Percentiles rank a stretch among this genome's conserved stretches.
Conservation (phyloP, 30 jellyfish, hydroid and myxozoan genomes). For the Aurelia coerulea region DNA sequence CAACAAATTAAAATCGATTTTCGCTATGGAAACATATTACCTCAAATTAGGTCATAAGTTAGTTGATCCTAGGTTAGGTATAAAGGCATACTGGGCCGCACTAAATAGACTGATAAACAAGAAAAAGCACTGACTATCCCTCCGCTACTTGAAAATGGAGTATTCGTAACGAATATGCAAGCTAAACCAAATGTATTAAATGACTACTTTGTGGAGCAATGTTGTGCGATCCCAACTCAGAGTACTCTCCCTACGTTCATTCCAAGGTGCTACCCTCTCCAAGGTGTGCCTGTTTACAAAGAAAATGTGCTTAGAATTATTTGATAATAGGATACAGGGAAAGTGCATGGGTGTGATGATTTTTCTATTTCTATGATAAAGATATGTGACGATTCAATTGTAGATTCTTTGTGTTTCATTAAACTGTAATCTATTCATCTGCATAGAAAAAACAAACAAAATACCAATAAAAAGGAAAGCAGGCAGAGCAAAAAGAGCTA, state of each 20-base stretch:
- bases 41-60: neutral
- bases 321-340: neutral
- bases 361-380: neutral
- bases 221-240: neutral
- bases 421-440: too few species aligned
- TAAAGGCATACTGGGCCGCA: neutral
- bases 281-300: neutral
- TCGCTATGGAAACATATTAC: neutral
- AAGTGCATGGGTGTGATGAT: neutral
- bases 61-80: constrained; percentile 12
- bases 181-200: constrained; percentile 7
- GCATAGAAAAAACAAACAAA: neutral
- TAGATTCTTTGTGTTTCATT: neutral
- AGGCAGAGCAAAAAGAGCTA: too few species aligned
- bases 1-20: neutral
- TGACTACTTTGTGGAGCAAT: constrained; percentile 7
- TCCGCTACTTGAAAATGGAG: neutral
- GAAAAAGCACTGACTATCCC: neutral
- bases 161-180: neutral
- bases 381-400: neutral
- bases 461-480: too few species aligned
- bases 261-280: neutral
- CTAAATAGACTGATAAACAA: constrained; percentile 1
- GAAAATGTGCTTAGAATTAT: neutral
- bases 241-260: constrained; percentile 1